A percentile compares a stretch with the other conserved stretches of the same genome.
Conservation (phyloP, 30 jellyfish, hydroid and myxozoan genomes). For the Aurelia sp. region DNA sequence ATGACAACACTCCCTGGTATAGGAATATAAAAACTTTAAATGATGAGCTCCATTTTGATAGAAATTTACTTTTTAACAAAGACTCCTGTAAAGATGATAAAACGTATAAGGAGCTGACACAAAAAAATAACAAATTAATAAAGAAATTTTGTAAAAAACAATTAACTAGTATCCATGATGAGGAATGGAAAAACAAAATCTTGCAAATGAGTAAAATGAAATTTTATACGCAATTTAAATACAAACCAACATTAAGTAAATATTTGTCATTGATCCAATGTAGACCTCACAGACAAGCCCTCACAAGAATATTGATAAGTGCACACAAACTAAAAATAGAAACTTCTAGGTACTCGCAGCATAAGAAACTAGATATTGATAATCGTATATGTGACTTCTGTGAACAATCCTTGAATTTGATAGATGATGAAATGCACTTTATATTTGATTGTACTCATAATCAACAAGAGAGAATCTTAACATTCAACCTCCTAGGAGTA, state of each 20-base stretch:
- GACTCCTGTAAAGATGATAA: not conserved
- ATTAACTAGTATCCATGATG: not conserved
- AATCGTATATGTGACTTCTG: too few species aligned
- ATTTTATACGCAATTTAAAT: not conserved
- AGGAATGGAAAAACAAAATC: slow-evolving; percentile 6
- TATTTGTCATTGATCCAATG: not conserved
- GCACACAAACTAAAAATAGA: slow-evolving; percentile 4
- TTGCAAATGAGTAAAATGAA: slow-evolving; percentile 1
- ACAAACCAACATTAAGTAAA: slow-evolving; percentile 7
- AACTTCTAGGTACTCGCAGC: not conserved
- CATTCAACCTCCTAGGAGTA: not conserved
- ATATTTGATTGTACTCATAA: not conserved
- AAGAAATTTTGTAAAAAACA: not conserved
- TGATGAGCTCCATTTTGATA: not conserved
- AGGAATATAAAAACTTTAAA: not conserved
- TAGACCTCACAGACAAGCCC: not conserved
- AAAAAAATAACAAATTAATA: not conserved
- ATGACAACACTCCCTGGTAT: not conserved
- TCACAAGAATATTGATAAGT: not conserved
- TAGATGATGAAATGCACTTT: not conserved
- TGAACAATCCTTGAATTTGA: too few species aligned
- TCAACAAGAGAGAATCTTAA: not conserved
- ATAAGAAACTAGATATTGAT: too few species aligned
- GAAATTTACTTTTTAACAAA: not conserved
- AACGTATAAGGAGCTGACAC: not conserved